A percentile compares a stretch with the other conserved stretches of the same genome.
Evolutionary conservation across 2,113 vertebrate species (phyloP).

Genomic region (Macquaria ambigua): DNA sequence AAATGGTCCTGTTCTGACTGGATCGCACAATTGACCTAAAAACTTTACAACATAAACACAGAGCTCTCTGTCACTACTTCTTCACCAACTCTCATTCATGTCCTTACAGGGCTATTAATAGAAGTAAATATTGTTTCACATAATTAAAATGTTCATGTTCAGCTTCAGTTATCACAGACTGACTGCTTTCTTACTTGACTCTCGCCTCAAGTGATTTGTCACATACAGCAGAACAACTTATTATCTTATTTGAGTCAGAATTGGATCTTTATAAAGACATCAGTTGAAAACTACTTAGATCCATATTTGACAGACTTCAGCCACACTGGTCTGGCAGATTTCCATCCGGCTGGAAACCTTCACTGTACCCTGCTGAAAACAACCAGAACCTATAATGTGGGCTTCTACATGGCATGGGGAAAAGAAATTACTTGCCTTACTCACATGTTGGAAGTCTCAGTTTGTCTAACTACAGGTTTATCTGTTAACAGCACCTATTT

Average conservation of each 20-base stretch:
- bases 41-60: neutral
- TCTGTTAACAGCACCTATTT: neutral
- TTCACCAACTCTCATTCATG: neutral
- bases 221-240: neutral
- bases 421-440: neutral
- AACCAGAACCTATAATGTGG: neutral
- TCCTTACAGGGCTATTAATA: neutral
- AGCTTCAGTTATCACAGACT: neutral
- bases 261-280: neutral
- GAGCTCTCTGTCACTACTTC: neutral
- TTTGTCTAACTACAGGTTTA: neutral
- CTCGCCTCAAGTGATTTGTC: neutral
- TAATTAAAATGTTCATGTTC: neutral
- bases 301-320: neutral
- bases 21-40: neutral
- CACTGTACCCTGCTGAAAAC: neutral
- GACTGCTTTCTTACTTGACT: neutral
- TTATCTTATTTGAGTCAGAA: neutral
- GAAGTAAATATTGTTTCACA: neutral
- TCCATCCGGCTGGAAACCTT: no score
- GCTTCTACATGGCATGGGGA: neutral
- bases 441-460: neutral
- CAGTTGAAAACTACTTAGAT: neutral
- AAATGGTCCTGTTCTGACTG: neutral
- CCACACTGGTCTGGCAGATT: no score